Base-by-base conservation (phyloP, 2,888 invertebrate genomes). In the Cistogaster globosa region DNA sequence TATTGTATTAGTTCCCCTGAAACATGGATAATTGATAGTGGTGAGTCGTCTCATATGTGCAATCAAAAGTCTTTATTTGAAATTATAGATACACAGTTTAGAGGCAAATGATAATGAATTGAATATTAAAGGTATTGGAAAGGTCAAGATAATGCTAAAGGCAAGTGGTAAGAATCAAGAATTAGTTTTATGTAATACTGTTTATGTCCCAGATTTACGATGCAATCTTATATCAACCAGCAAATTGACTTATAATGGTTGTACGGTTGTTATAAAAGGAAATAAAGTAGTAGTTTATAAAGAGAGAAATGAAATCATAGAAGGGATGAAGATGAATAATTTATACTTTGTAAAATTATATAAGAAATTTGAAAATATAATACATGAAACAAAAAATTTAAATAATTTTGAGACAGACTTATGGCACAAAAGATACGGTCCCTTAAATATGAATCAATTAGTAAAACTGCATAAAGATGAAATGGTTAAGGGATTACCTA, bases 11-110 rank as follows among this genome's bases (percentile, higher is more conserved):
- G 36, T 60, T 60, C 38, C 5, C 36, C 14, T 36, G 45, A 58
- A 7, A 57, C 32, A 11, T 78, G 77, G 77, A 57, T 36, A 12
- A 38, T 78, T 36, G 68, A 78, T 38, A 78, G 77, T 78, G 77
- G 77, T 11, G 77, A 60, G 16, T 58, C 57, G 11, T 62, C 62
- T n/a, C 38, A 62, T 42, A 62, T 36, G 58, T 58, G 58, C n/a
- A 36, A n/a, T 3, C 58, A 58, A 36, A 36, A 2, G 26, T 58
- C 63, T 22, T 45, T 42, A 16, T 63, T 63, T 22, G 63, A 63
- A 63, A 22, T 6, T 42, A 45, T 63, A 45, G 20, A 42, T 45
- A 18, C 36, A 16, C 6, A 36, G 36, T 60, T 32, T 36, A 32
- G 32, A 8, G 58, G 22, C 53, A 53, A 7, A 53, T 9, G 16